Percentiles rank a stretch among this genome's conserved stretches.
Evolutionary conservation across 2,797 vertebrate genomes (phyloP).

Genomic region (Falco biarmicus): DNA sequence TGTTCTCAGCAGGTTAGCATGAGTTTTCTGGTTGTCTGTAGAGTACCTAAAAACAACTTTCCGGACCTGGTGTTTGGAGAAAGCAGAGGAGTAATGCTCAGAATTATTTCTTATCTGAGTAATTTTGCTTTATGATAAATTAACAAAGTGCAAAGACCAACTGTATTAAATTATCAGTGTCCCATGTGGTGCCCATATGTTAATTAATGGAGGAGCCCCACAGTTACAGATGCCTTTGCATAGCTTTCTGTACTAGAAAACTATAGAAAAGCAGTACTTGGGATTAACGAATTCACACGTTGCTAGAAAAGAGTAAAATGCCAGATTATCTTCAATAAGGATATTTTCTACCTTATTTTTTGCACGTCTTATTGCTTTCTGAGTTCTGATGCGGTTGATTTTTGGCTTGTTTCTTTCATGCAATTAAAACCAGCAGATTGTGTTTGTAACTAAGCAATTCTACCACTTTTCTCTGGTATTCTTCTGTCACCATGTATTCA

Average conservation of each 20-base stretch:
- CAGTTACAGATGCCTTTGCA: neutral
- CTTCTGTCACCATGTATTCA: neutral
- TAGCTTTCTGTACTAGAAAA: neutral
- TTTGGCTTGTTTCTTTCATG: neutral
- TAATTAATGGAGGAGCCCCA: neutral
- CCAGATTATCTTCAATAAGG: neutral
- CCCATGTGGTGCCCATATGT: neutral
- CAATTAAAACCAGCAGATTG: neutral
- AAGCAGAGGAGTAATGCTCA: neutral
- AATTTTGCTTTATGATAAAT: neutral
- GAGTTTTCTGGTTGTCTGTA: neutral
- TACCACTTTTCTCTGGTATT: neutral
- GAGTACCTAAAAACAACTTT: neutral
- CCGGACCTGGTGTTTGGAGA: neutral
- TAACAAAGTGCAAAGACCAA: neutral
- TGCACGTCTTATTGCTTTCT: neutral
- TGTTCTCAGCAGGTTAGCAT: neutral
- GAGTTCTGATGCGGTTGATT: neutral
- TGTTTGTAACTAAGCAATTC: neutral
- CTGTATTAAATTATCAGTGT: neutral
- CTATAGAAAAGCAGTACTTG: neutral
- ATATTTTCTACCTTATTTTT: neutral
- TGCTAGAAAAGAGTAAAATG: neutral
- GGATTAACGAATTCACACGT: neutral
- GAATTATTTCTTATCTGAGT: neutral